These are phyloP conservation scores for Megalops atlanticus DNA, from an alignment of 2,113 vertebrate species.

Conservation along the genomic window DNA sequence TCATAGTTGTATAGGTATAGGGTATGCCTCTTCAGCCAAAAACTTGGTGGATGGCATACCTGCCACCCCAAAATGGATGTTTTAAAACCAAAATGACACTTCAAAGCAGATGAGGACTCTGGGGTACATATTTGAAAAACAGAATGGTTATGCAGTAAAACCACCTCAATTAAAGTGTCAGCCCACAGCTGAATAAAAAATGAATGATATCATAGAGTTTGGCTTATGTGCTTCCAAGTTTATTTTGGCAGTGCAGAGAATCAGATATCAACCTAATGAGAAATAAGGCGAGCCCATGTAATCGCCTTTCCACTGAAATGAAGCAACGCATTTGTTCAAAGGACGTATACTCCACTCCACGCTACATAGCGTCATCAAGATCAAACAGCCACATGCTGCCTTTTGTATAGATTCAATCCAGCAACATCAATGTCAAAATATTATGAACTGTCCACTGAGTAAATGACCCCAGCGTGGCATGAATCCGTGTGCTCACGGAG, in stretches of 20 bases:
- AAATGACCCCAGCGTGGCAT: too few species aligned
- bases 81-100: too few species aligned
- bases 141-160: background rate
- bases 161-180: too few species aligned
- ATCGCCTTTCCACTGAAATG: background rate
- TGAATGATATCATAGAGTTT: background rate
- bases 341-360: background rate
- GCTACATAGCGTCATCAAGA: background rate
- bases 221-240: background rate
- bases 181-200: too few species aligned
- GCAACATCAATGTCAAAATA: background rate
- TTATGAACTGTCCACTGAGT: too few species aligned
- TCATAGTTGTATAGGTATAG: too few species aligned
- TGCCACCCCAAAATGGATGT: too few species aligned
- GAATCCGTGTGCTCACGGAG: too few species aligned
- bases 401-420: background rate
- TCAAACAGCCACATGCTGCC: background rate
- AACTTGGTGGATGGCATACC: too few species aligned
- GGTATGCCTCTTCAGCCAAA: too few species aligned
- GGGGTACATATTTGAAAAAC: background rate
- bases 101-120: background rate
- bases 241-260: background rate
- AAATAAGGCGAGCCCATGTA: background rate
- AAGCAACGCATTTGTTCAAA: background rate
- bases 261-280: background rate